Percentiles rank a stretch among this genome's conserved stretches.
phyloP scores from a whole-genome alignment of 2,888 invertebrate species.

The Pseudeuparius sepicola region DNA sequence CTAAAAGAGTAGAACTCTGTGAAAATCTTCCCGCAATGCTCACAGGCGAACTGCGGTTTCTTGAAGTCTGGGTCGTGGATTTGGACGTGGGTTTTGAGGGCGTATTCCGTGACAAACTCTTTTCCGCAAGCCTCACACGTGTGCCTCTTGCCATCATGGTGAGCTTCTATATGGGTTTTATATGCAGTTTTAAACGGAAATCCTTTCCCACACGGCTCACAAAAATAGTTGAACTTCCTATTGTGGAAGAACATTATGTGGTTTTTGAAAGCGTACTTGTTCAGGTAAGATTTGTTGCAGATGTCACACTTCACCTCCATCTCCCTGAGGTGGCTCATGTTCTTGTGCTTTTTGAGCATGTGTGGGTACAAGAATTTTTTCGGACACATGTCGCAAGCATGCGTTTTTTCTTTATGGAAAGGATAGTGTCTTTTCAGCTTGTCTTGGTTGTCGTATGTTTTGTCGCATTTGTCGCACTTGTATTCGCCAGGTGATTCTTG shows the following conservation, averaged over 20 bases:
- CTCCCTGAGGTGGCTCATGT: constrained; percentile 20
- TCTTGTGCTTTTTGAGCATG: constrained; percentile 21
- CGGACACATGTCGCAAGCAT: constrained; percentile 23
- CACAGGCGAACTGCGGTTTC: constrained; percentile 22
- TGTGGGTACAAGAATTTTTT: constrained; percentile 22
- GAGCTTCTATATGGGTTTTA: constrained; percentile 22
- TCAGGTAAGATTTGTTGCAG: constrained; percentile 23
- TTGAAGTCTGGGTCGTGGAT: constrained; percentile 24
- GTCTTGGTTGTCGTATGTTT: constrained; percentile 13
- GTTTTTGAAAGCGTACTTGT: constrained; percentile 19
- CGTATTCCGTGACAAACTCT: constrained; percentile 24
- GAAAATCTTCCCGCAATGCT: constrained; percentile 23
- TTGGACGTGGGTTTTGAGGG: constrained; percentile 21
- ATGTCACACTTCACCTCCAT: constrained; percentile 20
- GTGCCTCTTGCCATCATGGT: constrained; percentile 24
- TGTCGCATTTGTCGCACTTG: constrained; percentile 20
- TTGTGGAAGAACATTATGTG: constrained; percentile 33
- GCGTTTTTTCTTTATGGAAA: constrained; percentile 21
- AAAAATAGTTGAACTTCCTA: constrained; percentile 37
- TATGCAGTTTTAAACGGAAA: constrained; percentile 22
- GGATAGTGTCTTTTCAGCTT: constrained; percentile 18
- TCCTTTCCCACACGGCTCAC: constrained; percentile 26
- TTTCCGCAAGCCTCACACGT: constrained; percentile 25
- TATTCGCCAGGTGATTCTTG: too few relatives aligned
- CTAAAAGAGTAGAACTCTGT: too few relatives aligned